These are phyloP conservation scores for Aradophagus sp. DNA, from an alignment of 1,140 invertebrate genomes.

Conservation along the genomic window DNA sequence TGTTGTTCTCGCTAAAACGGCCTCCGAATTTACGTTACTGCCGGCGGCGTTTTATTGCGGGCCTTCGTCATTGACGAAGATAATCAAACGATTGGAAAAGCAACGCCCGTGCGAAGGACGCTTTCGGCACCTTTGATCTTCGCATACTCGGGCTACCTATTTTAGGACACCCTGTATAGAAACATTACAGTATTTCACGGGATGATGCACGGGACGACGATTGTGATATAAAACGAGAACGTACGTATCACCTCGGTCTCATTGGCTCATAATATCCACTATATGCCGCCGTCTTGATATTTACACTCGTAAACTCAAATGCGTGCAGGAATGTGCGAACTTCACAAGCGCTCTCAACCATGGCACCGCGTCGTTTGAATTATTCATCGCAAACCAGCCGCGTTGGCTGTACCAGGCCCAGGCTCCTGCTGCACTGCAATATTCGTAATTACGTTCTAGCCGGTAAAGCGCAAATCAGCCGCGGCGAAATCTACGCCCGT, in stretches of 20 bases:
- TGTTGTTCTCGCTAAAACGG: no score
- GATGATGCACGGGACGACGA: no score
- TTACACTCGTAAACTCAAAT: conserved; percentile 70
- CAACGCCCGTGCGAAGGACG: no score
- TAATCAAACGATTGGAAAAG: no score
- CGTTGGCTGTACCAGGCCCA: conserved; percentile 60
- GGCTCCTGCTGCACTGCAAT: conserved; percentile 58
- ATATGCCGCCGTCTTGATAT: conserved; percentile 65
- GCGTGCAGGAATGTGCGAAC: conserved; percentile 71
- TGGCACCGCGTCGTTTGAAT: conserved; percentile 67
- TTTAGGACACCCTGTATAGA: no score
- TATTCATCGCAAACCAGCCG: conserved; percentile 69
- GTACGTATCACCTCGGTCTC: conserved; percentile 65
- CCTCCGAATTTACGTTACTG: no score
- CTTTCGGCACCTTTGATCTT: no score
- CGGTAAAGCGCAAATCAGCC: conserved; percentile 38
- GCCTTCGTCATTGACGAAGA: no score
- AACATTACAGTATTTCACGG: no score
- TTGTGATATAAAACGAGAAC: no score
- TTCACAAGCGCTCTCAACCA: conserved; percentile 60
- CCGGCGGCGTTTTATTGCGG: no score
- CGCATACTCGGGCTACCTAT: no score
- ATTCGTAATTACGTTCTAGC: conserved; percentile 65
- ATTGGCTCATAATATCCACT: conserved; percentile 70
- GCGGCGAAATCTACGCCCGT: conserved; percentile 39